Percentiles rank a stretch among this genome's conserved stretches.
phyloP scores from a whole-genome alignment of 2,888 invertebrate genomes.

The Mycogona germanica region DNA sequence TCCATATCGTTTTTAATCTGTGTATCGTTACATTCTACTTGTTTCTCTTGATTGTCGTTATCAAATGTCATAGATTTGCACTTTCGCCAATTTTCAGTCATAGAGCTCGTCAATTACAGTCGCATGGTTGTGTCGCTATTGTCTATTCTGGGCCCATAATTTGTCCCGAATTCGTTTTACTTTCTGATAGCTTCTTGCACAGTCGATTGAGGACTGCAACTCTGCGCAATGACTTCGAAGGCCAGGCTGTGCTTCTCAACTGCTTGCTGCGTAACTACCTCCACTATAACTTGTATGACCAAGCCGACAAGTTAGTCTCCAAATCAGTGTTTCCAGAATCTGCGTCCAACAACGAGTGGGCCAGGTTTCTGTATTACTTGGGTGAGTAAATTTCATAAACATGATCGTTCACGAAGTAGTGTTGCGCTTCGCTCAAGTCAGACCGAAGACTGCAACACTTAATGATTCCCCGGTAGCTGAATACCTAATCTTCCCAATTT shows the following conservation, averaged over 20 bases:
- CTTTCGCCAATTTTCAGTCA: no score
- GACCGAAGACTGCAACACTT: no score
- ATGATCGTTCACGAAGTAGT: no score
- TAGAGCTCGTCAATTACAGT: no score
- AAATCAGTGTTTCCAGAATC: conserved; percentile 95
- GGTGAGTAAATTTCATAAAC: conserved; percentile 31
- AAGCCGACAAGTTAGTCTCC: conserved; percentile 90
- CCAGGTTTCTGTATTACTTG: conserved; percentile 90
- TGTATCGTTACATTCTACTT: no score
- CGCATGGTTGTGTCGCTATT: no score
- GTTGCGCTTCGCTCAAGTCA: no score
- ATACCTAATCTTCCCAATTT: no score
- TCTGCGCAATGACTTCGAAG: conserved; percentile 88
- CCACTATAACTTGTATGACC: conserved; percentile 90
- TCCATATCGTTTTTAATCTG: no score
- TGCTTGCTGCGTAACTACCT: conserved; percentile 91
- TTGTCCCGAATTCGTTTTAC: not conserved
- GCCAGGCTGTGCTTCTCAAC: conserved; percentile 93
- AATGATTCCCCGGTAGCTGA: no score
- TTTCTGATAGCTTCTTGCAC: conserved; percentile 47
- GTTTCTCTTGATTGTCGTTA: no score
- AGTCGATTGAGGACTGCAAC: conserved; percentile 88
- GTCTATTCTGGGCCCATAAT: not conserved
- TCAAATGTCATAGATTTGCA: no score
- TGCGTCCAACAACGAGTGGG: conserved; percentile 51